Evolutionary conservation across 2,888 invertebrate genomes (phyloP).

Genomic region (Taenaris catops): DNA sequence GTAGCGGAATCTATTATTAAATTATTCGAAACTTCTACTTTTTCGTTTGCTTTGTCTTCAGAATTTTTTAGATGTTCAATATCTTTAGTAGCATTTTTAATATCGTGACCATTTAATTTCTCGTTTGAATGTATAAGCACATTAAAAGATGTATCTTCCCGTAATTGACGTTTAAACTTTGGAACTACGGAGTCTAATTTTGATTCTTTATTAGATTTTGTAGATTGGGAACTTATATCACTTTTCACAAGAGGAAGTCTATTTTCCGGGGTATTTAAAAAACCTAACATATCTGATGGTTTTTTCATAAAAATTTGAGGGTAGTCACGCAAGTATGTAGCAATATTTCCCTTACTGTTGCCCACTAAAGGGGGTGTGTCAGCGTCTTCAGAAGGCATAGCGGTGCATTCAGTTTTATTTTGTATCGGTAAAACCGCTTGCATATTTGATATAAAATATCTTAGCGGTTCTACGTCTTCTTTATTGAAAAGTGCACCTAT

Average conservation of each 20-base stretch:
- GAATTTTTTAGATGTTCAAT: slow-evolving; percentile 1
- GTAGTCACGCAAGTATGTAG: slow-evolving; percentile 60
- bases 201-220: slow-evolving; percentile 6
- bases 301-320: slow-evolving; percentile 66
- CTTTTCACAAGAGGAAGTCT: slow-evolving; percentile 17
- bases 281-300: slow-evolving; percentile 31
- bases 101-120: neutral
- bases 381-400: slow-evolving; percentile 33
- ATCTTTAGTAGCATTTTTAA: neutral
- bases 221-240: slow-evolving; percentile 6
- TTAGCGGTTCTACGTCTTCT: slow-evolving; percentile 32
- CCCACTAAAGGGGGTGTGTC: slow-evolving; percentile 50
- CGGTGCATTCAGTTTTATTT: slow-evolving; percentile 25
- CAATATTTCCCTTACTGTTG: slow-evolving; percentile 41
- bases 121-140: slow-evolving; percentile 10
- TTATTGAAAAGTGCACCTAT: slow-evolving; percentile 47
- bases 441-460: slow-evolving; percentile 28
- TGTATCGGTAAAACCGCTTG: slow-evolving; percentile 15
- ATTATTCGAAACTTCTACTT: neutral
- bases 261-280: slow-evolving; percentile 7
- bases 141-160: neutral
- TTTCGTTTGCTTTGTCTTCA: slow-evolving; percentile 2
- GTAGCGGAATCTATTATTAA: slow-evolving; percentile 14
- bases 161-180: neutral
- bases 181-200: slow-evolving; percentile 5